phyloP scores from a whole-genome alignment of 2,113 vertebrate genomes.

The Chelonoidis abingdonii region DNA sequence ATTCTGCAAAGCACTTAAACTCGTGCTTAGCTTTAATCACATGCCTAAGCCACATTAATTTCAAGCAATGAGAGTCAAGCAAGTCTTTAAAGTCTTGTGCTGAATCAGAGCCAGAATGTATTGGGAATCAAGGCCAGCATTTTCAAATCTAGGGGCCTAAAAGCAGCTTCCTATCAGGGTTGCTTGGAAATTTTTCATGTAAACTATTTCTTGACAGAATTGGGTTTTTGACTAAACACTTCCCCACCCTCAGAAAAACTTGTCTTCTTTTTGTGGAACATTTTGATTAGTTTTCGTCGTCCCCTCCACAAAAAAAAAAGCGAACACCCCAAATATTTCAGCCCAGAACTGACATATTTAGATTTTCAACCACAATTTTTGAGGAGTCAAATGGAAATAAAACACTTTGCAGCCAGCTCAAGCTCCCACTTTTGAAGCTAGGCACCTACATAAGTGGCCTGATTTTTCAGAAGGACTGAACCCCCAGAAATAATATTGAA shows the following conservation, averaged over 20 bases:
- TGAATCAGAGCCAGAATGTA: neutral
- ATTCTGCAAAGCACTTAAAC: neutral
- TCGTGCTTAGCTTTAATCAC: neutral
- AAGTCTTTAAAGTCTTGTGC: neutral
- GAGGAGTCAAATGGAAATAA: neutral
- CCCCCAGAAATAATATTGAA: neutral
- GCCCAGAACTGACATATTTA: constrained; percentile 16
- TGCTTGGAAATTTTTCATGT: neutral
- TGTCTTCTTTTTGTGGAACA: neutral
- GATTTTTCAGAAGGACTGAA: neutral
- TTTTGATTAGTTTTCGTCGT: neutral
- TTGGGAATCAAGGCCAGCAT: neutral
- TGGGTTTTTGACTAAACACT: neutral
- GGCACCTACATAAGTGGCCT: neutral
- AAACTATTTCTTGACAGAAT: neutral
- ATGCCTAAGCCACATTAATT: neutral
- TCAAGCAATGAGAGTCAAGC: neutral
- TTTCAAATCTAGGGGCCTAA: neutral
- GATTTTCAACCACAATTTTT: constrained; percentile 17
- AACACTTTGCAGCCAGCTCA: neutral
- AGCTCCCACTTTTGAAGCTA: neutral
- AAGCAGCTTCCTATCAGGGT: neutral
- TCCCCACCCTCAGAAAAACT: rapidly evolving
- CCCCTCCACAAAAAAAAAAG: neutral
- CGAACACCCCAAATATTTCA: constrained; percentile 11